These are phyloP conservation scores for Axis porcinus DNA, from an alignment of 2,113 vertebrate genomes.

Conservation along the genomic window DNA sequence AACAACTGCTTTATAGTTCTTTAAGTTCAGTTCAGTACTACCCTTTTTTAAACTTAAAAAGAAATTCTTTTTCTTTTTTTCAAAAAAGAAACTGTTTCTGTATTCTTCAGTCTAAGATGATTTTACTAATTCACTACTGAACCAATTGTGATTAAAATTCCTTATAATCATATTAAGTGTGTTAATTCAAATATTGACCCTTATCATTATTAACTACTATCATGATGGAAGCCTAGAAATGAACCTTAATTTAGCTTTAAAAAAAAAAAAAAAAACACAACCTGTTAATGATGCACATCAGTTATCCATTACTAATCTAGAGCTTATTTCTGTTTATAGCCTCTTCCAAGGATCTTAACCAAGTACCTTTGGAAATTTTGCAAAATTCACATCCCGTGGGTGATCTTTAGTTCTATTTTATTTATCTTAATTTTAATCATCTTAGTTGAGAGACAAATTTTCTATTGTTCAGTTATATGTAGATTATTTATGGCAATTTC, in stretches of 20 bases:
- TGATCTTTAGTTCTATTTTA: background rate
- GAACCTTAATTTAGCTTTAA: background rate
- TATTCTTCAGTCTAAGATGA: background rate
- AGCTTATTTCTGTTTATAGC: background rate
- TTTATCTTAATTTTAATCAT: constrained; percentile 24
- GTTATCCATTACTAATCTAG: background rate
- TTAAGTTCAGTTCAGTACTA: constrained; percentile 29
- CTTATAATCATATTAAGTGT: background rate
- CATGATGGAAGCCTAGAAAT: background rate
- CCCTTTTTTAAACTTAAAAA: background rate
- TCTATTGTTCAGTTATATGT: background rate
- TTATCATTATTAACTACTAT: background rate
- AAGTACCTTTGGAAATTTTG: background rate
- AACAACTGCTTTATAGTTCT: constrained; percentile 32
- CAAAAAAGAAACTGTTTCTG: background rate
- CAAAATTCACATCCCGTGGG: background rate
- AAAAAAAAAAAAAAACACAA: background rate
- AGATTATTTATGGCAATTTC: background rate
- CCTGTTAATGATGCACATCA: background rate
- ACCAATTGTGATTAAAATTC: constrained; percentile 1
- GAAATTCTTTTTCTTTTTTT: background rate
- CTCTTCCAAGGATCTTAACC: background rate
- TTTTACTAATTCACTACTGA: constrained; percentile 10
- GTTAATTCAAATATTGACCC: background rate
- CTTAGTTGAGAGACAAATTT: background rate